These are phyloP conservation scores for Plagodis dolabraria DNA, from an alignment of 2,888 invertebrate genomes.

Conservation along the genomic window DNA sequence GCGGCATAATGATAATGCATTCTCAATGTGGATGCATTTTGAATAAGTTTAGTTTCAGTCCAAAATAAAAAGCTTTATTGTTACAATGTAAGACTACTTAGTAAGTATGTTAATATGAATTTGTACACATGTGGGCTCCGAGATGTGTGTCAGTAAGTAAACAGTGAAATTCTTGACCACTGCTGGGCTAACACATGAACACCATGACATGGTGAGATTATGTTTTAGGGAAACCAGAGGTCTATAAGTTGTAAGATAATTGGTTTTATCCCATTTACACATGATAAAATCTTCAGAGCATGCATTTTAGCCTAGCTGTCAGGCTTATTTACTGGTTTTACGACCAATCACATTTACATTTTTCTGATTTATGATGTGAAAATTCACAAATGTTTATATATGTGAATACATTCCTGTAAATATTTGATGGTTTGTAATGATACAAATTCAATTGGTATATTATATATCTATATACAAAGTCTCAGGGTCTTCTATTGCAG, in stretches of 20 bases:
- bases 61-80: constrained; percentile 23
- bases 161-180: too few species aligned
- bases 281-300: not conserved
- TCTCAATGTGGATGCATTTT: constrained; percentile 1
- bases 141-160: too few species aligned
- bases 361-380: not conserved
- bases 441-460: not conserved
- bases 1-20: not conserved
- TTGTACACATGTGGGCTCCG: too few species aligned
- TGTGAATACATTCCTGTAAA: constrained; percentile 13
- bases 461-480: not conserved
- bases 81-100: constrained; percentile 6
- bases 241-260: too few species aligned
- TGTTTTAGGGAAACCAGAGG: too few species aligned
- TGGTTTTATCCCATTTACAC: too few species aligned
- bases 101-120: constrained; percentile 1
- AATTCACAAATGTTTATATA: not conserved
- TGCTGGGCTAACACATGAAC: too few species aligned
- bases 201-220: too few species aligned
- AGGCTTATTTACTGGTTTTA: too few species aligned
- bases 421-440: constrained; percentile 6
- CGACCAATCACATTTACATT: too few species aligned
- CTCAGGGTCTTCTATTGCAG: too few species aligned
- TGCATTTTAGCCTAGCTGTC: constrained; percentile 1
- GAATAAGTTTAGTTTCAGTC: constrained; percentile 12